phyloP scores from a whole-genome alignment of 2,888 invertebrate genomes.

The Ischnura elegans region DNA sequence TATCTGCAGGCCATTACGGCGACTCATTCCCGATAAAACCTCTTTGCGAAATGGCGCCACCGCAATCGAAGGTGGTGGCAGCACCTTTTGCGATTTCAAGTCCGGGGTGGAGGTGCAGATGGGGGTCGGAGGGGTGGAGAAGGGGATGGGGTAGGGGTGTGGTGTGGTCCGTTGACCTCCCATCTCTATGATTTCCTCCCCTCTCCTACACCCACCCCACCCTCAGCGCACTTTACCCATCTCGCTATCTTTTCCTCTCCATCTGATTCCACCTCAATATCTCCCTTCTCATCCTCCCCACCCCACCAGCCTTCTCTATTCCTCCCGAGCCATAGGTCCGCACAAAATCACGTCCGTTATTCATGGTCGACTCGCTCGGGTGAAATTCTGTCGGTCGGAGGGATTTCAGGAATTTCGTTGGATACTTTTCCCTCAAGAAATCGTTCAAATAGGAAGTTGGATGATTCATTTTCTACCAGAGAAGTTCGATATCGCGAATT shows the following conservation, averaged over 20 bases:
- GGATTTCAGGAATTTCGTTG: no score
- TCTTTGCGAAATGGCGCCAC: constrained; percentile 31
- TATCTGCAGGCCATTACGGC: constrained; percentile 2
- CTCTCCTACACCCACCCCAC: neutral
- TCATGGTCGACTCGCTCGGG: neutral
- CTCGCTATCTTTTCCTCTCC: constrained; percentile 10
- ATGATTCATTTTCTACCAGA: no score
- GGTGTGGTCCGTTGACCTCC: constrained; percentile 47
- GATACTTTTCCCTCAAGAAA: no score
- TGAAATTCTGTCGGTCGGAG: no score
- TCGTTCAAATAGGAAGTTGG: no score
- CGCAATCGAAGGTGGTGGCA: constrained; percentile 37
- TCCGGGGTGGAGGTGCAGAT: neutral
- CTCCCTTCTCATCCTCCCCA: neutral
- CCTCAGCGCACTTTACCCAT: neutral
- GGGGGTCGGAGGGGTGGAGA: neutral
- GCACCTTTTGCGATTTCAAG: constrained; percentile 9
- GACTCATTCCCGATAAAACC: constrained; percentile 38
- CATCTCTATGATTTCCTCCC: neutral
- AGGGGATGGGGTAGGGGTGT: neutral
- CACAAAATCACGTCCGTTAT: neutral
- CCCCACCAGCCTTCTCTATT: neutral
- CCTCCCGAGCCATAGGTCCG: neutral
- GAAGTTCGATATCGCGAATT: no score
- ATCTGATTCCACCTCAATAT: neutral